Percentiles rank a stretch among this genome's conserved stretches.
These are phyloP conservation scores for Malthinus seriepunctatus DNA, from an alignment of 2,888 invertebrate genomes.

Conservation along the genomic window DNA sequence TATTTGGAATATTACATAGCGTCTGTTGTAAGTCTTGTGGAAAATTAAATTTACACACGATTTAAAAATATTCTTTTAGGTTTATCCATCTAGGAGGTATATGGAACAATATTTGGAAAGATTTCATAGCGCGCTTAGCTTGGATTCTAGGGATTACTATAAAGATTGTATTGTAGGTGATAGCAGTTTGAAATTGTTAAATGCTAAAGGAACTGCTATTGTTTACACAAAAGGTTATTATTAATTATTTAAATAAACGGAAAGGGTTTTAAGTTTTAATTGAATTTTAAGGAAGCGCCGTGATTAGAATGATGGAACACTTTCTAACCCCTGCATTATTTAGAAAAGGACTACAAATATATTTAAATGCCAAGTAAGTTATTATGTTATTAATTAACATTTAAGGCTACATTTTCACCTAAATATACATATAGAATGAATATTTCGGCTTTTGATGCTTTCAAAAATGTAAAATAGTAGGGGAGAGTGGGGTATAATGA, in stretches of 20 bases:
- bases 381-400: too few relatives aligned
- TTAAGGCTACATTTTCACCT: background rate
- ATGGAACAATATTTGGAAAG: constrained; percentile 53
- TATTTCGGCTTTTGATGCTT: too few relatives aligned
- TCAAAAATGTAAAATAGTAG: too few relatives aligned
- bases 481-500: too few relatives aligned
- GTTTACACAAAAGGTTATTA: constrained; percentile 1
- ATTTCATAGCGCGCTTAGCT: constrained; percentile 22
- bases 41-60: background rate
- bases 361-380: constrained; percentile 2
- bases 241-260: background rate
- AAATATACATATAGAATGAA: background rate
- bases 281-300: background rate
- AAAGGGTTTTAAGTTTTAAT: background rate
- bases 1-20: constrained; percentile 56
- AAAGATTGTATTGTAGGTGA: background rate
- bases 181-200: background rate
- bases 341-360: constrained; percentile 5
- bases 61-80: background rate
- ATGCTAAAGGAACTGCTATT: background rate
- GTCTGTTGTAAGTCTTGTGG: constrained; percentile 24
- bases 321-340: constrained; percentile 9
- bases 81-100: constrained; percentile 49
- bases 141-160: background rate
- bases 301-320: constrained; percentile 8